Percentiles rank a stretch among this genome's conserved stretches.
Evolutionary conservation across 2,113 vertebrate genomes (phyloP).

Genomic region (Thunnus thynnus): DNA sequence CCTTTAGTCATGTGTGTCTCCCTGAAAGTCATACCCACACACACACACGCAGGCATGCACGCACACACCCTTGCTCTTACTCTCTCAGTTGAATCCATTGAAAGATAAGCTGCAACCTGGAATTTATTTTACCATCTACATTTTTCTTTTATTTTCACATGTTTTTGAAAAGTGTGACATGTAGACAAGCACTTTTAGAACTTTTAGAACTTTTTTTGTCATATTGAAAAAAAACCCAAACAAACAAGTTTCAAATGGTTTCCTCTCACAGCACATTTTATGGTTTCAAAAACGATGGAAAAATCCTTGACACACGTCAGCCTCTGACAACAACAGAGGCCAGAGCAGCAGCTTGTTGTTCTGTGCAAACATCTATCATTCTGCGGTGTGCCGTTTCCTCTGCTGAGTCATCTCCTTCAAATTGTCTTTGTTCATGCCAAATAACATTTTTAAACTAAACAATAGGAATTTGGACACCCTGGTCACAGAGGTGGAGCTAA

Average conservation of each 20-base stretch:
- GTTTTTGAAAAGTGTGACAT: conserved; percentile 22
- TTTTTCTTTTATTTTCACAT: conserved; percentile 29
- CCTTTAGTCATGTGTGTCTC: too few relatives aligned
- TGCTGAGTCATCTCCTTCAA: conserved; percentile 59
- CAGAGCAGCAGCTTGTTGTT: conserved; percentile 49
- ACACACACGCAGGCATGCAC: neutral
- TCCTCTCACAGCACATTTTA: conserved; percentile 21
- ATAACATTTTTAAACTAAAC: conserved; percentile 13
- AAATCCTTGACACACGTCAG: conserved; percentile 16
- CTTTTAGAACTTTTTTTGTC: neutral
- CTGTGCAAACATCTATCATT: conserved; percentile 37
- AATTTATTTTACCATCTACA: neutral
- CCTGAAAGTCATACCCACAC: too few relatives aligned
- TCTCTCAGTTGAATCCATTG: conserved; percentile 2
- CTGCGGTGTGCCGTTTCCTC: conserved; percentile 19
- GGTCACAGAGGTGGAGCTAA: conserved; percentile 5
- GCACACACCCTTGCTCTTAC: neutral
- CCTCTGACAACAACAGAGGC: conserved; percentile 21
- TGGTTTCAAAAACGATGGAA: conserved; percentile 15
- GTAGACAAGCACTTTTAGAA: conserved; percentile 6
- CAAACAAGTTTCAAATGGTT: neutral
- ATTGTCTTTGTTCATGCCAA: conserved; percentile 31
- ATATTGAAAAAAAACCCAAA: neutral
- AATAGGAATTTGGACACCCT: conserved; percentile 13
- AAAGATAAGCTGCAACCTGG: conserved; percentile 28